phyloP scores from a whole-genome alignment of 2,888 invertebrate species.

The Arctia plantaginis region DNA sequence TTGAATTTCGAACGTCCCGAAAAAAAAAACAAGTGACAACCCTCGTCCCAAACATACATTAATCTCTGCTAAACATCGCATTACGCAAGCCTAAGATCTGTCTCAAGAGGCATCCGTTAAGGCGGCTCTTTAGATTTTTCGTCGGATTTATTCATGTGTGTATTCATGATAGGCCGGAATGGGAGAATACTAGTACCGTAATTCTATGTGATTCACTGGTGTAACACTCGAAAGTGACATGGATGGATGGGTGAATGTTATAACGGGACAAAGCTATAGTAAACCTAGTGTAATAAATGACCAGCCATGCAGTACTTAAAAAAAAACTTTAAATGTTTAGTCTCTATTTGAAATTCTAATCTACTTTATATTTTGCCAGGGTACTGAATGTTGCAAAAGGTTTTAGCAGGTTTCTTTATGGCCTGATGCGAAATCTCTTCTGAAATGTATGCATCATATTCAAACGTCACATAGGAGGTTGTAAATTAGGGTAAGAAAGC shows the following conservation, averaged over 20 bases:
- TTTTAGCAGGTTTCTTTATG: neutral
- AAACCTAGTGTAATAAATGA: constrained; percentile 13
- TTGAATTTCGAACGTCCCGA: neutral
- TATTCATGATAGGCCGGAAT: constrained; percentile 34
- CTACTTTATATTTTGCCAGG: constrained; percentile 1
- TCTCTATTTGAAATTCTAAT: neutral
- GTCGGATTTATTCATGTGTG: constrained; percentile 45
- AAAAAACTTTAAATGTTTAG: neutral
- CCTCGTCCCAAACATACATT: constrained; percentile 35
- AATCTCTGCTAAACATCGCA: constrained; percentile 46
- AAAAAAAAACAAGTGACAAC: constrained; percentile 9
- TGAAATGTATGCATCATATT: neutral
- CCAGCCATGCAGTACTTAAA: neutral
- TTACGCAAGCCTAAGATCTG: constrained; percentile 47
- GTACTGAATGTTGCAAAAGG: neutral
- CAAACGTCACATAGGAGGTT: neutral
- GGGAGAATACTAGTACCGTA: constrained; percentile 48
- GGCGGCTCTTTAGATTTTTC: constrained; percentile 36
- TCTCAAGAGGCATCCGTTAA: constrained; percentile 31
- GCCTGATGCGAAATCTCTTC: neutral
- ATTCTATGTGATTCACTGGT: constrained; percentile 35
- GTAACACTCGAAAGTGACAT: constrained; percentile 17
- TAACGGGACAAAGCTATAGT: constrained; percentile 18
- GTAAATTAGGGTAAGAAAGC: neutral
- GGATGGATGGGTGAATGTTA: constrained; percentile 18